Evolutionary conservation across 2,888 invertebrate genomes (phyloP).

Genomic region (Drosophila mercatorum): DNA sequence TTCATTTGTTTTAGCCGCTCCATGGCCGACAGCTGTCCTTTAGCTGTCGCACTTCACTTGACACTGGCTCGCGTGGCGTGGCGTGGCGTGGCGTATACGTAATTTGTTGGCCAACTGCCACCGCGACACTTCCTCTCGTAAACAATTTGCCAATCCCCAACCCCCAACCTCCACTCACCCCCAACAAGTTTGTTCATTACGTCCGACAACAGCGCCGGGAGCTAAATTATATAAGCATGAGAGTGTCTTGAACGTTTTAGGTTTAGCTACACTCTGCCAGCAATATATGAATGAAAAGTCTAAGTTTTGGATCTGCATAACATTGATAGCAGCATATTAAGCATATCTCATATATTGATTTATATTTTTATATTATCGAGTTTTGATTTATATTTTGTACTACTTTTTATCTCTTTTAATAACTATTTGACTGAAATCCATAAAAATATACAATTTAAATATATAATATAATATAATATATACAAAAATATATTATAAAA

Average conservation of each 20-base stretch:
- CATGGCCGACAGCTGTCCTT: slow-evolving; percentile 35
- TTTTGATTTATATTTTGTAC: no score
- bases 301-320: not conserved
- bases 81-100: slow-evolving; percentile 46
- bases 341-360: no score
- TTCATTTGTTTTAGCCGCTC: slow-evolving; percentile 50
- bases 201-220: slow-evolving; percentile 16
- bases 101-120: slow-evolving; percentile 53
- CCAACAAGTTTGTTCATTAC: slow-evolving; percentile 34
- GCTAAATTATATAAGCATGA: slow-evolving; percentile 19
- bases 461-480: no score
- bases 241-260: slow-evolving; percentile 9
- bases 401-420: no score
- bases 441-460: no score
- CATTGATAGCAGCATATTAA: not conserved
- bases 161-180: not conserved
- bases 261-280: not conserved
- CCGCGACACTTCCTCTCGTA: slow-evolving; percentile 18
- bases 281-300: not conserved
- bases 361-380: no score
- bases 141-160: slow-evolving; percentile 14
- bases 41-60: slow-evolving; percentile 42
- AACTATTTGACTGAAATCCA: no score
- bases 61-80: slow-evolving; percentile 36
- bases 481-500: no score